Percentiles rank a stretch among this genome's conserved stretches.
Conservation (phyloP, 1,140 invertebrate genomes). For the Zaprionus davidi region DNA sequence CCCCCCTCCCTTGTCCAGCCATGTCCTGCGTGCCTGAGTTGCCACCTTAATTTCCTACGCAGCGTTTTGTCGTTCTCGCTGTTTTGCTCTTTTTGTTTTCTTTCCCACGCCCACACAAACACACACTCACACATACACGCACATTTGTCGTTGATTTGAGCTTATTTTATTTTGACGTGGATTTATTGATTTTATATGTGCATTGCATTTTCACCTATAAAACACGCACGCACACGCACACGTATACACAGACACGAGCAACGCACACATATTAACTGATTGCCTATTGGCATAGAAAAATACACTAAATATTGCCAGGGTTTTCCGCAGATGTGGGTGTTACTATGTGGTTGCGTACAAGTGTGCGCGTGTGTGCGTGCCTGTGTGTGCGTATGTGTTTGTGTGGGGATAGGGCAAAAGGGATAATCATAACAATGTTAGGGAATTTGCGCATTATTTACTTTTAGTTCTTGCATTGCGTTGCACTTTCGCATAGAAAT, state of each 20-base stretch:
- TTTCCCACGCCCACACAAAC: constrained; percentile 41
- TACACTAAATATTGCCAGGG: constrained; percentile 13
- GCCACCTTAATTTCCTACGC: constrained; percentile 12
- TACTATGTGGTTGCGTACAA: background rate
- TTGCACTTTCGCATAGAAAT: constrained; percentile 69
- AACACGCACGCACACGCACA: constrained; percentile 33
- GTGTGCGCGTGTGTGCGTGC: background rate
- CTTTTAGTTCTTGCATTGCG: constrained; percentile 67
- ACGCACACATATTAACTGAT: constrained; percentile 16
- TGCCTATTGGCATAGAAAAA: constrained; percentile 23
- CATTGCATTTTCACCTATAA: constrained; percentile 67
- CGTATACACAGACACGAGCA: background rate
- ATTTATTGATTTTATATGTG: constrained; percentile 80
- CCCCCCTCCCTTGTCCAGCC: too few species aligned
- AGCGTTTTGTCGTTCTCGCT: constrained; percentile 23
- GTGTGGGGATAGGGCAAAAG: background rate
- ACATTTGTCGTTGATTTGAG: constrained; percentile 66
- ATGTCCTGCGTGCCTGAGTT: background rate
- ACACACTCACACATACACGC: constrained; percentile 25
- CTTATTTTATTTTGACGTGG: constrained; percentile 77
- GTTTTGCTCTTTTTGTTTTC: constrained; percentile 56
- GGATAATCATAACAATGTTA: constrained; percentile 17
- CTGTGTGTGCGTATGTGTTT: background rate
- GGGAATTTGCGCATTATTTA: constrained; percentile 54
- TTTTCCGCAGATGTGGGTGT: constrained; percentile 1